Conservation (phyloP, 2,797 vertebrate genomes). For the Bucorvus abyssinicus region DNA sequence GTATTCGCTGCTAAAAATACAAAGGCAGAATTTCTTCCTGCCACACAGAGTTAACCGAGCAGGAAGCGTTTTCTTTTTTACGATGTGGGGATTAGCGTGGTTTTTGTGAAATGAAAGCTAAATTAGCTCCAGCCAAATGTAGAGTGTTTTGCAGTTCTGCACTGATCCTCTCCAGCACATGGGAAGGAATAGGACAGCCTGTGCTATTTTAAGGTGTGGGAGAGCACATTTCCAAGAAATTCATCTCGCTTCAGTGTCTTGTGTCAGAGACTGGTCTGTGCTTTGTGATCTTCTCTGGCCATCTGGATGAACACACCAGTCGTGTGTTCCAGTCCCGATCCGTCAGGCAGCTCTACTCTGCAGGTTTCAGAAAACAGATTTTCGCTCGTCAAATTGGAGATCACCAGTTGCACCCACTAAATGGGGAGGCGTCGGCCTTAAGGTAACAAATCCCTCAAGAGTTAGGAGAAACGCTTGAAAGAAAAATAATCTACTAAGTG, state of each 20-base stretch:
- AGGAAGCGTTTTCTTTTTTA: constrained; percentile 21
- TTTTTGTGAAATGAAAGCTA: constrained; percentile 38
- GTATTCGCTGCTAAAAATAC: constrained; percentile 32
- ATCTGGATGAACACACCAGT: not conserved
- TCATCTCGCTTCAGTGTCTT: not conserved
- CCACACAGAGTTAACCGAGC: constrained; percentile 42
- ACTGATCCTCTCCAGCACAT: not conserved
- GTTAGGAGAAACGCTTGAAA: not conserved
- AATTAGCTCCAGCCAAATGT: constrained; percentile 32
- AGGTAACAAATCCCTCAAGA: not conserved
- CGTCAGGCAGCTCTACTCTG: not conserved
- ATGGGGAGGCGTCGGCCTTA: not conserved
- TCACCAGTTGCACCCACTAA: not conserved
- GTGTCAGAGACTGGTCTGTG: not conserved
- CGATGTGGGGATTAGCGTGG: constrained; percentile 28
- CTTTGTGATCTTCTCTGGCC: not conserved
- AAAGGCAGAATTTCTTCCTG: constrained; percentile 47
- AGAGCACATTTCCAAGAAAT: not conserved
- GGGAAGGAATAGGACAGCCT: constrained; percentile 20
- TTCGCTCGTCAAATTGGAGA: not conserved
- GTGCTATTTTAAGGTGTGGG: not conserved
- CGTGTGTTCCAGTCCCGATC: not conserved
- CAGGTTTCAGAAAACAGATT: not conserved
- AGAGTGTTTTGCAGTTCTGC: constrained; percentile 11
- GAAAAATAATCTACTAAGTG: not conserved